Conservation (phyloP, 1,140 invertebrate genomes). For the Pantala flavescens region DNA sequence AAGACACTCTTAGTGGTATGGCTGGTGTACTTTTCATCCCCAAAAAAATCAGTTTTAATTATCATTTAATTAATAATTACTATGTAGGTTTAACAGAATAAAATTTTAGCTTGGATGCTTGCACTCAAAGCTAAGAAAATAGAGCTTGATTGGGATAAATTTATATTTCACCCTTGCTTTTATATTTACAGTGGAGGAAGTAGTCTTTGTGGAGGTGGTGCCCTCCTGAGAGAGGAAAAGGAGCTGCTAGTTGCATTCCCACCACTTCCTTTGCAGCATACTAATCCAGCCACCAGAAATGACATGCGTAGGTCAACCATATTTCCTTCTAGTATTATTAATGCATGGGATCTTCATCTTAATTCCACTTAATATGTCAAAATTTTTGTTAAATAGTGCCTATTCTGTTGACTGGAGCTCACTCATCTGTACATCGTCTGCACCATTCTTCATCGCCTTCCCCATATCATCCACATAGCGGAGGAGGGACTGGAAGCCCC, state of each 20-base stretch:
- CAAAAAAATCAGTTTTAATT: too few relatives aligned
- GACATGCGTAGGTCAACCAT: neutral
- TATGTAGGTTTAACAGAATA: too few relatives aligned
- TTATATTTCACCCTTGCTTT: too few relatives aligned
- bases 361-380: too few relatives aligned
- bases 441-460: neutral
- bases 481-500: slow-evolving; percentile 17
- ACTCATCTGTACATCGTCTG: neutral
- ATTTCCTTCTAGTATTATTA: too few relatives aligned
- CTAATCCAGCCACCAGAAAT: neutral
- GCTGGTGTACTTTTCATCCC: too few relatives aligned
- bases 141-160: too few relatives aligned
- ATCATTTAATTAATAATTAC: too few relatives aligned
- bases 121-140: too few relatives aligned
- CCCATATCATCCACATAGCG: neutral
- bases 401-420: neutral
- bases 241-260: slow-evolving; percentile 23
- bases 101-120: too few relatives aligned
- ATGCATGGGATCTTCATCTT: too few relatives aligned
- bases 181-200: neutral
- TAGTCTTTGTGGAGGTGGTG: neutral
- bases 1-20: too few relatives aligned
- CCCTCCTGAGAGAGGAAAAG: slow-evolving; percentile 19
- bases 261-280: slow-evolving; percentile 13
- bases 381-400: neutral